phyloP scores from a whole-genome alignment of 2,888 invertebrate genomes.

The Leptarthrus brevirostris region DNA sequence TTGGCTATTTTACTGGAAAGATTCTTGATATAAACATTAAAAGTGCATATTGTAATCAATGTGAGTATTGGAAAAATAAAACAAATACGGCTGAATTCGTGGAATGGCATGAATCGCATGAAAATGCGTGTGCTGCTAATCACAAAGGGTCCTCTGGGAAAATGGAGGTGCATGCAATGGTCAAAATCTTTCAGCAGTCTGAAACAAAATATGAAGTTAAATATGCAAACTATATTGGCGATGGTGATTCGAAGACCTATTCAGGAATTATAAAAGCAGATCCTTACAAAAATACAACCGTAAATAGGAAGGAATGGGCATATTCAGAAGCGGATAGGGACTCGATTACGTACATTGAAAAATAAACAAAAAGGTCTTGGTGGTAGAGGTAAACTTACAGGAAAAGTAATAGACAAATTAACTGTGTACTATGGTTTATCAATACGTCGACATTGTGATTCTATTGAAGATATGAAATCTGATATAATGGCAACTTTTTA shows the following conservation, averaged over 20 bases:
- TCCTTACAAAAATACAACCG: slow-evolving; percentile 51
- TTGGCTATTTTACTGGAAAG: no score
- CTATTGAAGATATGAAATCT: slow-evolving; percentile 48
- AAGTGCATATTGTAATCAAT: no score
- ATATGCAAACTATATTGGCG: no score
- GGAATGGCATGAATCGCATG: no score
- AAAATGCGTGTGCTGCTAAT: no score
- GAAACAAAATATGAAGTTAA: slow-evolving; percentile 50
- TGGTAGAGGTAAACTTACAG: slow-evolving; percentile 52
- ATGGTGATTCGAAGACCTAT: slow-evolving; percentile 51
- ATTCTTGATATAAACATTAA: no score
- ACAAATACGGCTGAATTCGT: no score
- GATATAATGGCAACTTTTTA: slow-evolving; percentile 43
- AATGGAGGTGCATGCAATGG: slow-evolving; percentile 56
- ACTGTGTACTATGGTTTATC: slow-evolving; percentile 52
- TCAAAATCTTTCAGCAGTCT: slow-evolving; percentile 55
- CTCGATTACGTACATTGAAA: slow-evolving; percentile 50
- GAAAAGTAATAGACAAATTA: slow-evolving; percentile 50
- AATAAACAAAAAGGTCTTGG: slow-evolving; percentile 43
- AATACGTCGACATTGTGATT: slow-evolving; percentile 47
- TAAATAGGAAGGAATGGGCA: slow-evolving; percentile 51
- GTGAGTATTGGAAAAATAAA: no score
- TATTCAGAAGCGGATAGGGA: slow-evolving; percentile 56
- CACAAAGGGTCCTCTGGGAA: slow-evolving; percentile 14
- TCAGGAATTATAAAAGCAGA: slow-evolving; percentile 49